Evolutionary conservation across 2,888 invertebrate genomes (phyloP).

Genomic region (Cordylochernes scorpioides): DNA sequence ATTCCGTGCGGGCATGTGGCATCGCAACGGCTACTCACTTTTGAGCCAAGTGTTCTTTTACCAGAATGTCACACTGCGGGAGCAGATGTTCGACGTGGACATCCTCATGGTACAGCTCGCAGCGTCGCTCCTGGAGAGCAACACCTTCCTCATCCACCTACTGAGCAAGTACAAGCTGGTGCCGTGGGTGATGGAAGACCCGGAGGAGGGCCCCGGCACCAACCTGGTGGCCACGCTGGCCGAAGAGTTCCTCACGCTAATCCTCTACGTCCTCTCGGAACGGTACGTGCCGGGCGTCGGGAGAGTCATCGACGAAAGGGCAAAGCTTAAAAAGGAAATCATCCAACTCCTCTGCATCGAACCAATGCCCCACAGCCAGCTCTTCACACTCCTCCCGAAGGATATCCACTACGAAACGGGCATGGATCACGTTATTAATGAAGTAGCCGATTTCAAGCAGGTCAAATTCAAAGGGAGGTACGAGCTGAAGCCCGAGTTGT

Average conservation of each 20-base stretch:
- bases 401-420: conserved; percentile 35
- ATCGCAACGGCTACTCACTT: conserved; percentile 84
- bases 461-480: conserved; percentile 52
- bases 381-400: conserved; percentile 57
- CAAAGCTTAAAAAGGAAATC: conserved; percentile 73
- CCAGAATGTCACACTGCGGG: conserved; percentile 74
- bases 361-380: conserved; percentile 75
- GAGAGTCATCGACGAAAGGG: conserved; percentile 41
- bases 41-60: conserved; percentile 89
- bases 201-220: conserved; percentile 51
- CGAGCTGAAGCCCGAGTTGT: conserved; percentile 56
- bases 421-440: conserved; percentile 57
- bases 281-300: conserved; percentile 30
- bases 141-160: conserved; percentile 67
- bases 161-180: conserved; percentile 68
- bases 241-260: conserved; percentile 64
- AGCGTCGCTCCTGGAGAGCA: conserved; percentile 26
- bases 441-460: conserved; percentile 55
- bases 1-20: conserved; percentile 89
- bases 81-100: conserved; percentile 82
- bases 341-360: conserved; percentile 84
- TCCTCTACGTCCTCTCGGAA: conserved; percentile 49
- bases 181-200: conserved; percentile 35
- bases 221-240: conserved; percentile 59
- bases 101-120: conserved; percentile 32